phyloP scores from a whole-genome alignment of 2,113 vertebrate genomes.

The Psittacula cyanocephala region DNA sequence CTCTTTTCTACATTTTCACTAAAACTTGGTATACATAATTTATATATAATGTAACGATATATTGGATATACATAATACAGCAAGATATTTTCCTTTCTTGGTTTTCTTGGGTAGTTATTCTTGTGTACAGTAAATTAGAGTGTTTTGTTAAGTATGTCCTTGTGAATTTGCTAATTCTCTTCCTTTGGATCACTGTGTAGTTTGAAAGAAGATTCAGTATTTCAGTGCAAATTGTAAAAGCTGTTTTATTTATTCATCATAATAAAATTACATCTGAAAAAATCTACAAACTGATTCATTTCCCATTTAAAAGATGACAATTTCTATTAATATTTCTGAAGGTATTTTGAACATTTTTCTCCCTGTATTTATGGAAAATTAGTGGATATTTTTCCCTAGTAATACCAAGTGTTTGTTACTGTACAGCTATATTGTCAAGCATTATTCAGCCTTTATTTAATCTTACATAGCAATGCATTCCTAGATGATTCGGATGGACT shows the following conservation, averaged over 20 bases:
- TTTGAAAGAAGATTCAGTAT: neutral
- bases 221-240: neutral
- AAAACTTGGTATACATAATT: neutral
- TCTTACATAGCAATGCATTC: neutral
- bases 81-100: neutral
- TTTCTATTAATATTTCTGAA: neutral
- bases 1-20: neutral
- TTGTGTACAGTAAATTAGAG: neutral
- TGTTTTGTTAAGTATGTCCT: neutral
- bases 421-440: neutral
- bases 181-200: neutral
- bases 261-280: neutral
- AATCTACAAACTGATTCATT: neutral
- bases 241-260: neutral
- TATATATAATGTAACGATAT: neutral
- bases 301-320: neutral
- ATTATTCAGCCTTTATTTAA: neutral
- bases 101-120: neutral
- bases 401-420: neutral
- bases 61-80: neutral
- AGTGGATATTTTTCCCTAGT: neutral
- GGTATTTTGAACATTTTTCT: neutral
- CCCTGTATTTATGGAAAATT: neutral
- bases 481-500: neutral
- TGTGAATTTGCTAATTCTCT: neutral